These are phyloP conservation scores for Pedionomus torquatus DNA, from an alignment of 2,113 vertebrate genomes.

Conservation along the genomic window DNA sequence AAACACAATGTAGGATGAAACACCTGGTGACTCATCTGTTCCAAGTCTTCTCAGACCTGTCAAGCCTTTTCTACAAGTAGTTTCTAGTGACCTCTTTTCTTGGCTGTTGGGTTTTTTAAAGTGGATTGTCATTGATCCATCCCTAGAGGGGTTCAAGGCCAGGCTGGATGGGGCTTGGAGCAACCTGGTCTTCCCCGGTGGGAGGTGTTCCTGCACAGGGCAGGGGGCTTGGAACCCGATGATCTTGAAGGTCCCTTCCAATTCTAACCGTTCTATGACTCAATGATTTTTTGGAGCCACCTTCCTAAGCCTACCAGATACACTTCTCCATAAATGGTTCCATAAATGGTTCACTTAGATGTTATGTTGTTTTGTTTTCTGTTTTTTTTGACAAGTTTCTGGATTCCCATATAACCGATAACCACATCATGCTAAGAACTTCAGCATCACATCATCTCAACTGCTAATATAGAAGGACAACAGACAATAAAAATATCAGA, in stretches of 20 bases:
- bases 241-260: too few relatives aligned
- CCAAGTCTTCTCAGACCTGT: not conserved
- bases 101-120: not conserved
- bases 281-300: too few relatives aligned
- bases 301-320: not conserved
- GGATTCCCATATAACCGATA: not conserved
- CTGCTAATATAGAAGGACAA: not conserved
- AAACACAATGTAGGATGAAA: not conserved
- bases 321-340: not conserved
- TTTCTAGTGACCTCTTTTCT: not conserved
- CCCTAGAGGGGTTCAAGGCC: too few relatives aligned
- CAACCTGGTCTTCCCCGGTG: too few relatives aligned
- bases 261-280: too few relatives aligned
- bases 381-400: not conserved
- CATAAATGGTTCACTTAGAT: not conserved
- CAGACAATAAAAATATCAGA: not conserved
- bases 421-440: not conserved
- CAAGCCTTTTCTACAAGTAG: not conserved
- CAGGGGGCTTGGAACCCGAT: too few relatives aligned
- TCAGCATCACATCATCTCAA: not conserved
- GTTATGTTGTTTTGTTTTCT: not conserved
- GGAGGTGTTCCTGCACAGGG: too few relatives aligned
- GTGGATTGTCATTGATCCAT: too few relatives aligned
- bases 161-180: too few relatives aligned
- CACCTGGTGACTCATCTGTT: not conserved